Base-by-base conservation (phyloP, 2,888 invertebrate species). In the Eristalis tenax region DNA sequence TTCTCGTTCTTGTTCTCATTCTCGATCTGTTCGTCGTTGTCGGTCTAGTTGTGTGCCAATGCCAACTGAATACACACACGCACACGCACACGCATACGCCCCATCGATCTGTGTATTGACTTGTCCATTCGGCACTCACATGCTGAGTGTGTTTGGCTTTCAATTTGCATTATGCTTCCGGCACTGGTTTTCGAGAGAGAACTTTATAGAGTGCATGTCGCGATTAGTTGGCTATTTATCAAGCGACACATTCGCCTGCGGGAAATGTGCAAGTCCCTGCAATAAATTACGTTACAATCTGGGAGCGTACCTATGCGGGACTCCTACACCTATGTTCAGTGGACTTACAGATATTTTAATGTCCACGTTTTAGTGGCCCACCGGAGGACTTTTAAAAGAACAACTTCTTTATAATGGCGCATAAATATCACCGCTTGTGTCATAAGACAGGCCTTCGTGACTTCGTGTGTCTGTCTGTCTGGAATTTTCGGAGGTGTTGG, bases 171-270 rank as follows among this genome's bases (percentile, higher is more conserved):
- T 83, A 40, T 57, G 83, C 87, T 87, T 87, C 87, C 87, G 87
- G 87, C 87, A 83, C 63, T 43, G 74, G 76, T 65, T 80, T 79
- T 79, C 26, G 79, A 50, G 50, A 83, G 83, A 83, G 83, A 74
- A 83, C 83, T 87, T 83, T 83, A 87, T 87, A 78, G 79, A 83
- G 87, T 83, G 83, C 87, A 87, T 87, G 87, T 87, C 79, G 87
- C 83, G 87, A 87, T 87, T 87, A 87, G 87, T 87, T 87, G 87
- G 79, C 87, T 87, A 87, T 87, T 83, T 87, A 87, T 87, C 87
- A 87, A 87, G 87, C 87, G 83, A 87, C 87, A 87, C 79, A 87
- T 87, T 83, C 76, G 83, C 71, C 87, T 83, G 78, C 78, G 83
- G 87, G 83, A 81, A 83, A 79, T 83, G 70, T 87, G 79, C 68